Evolutionary conservation across 1,140 invertebrate genomes (phyloP).

Genomic region (Drosophila pachea): DNA sequence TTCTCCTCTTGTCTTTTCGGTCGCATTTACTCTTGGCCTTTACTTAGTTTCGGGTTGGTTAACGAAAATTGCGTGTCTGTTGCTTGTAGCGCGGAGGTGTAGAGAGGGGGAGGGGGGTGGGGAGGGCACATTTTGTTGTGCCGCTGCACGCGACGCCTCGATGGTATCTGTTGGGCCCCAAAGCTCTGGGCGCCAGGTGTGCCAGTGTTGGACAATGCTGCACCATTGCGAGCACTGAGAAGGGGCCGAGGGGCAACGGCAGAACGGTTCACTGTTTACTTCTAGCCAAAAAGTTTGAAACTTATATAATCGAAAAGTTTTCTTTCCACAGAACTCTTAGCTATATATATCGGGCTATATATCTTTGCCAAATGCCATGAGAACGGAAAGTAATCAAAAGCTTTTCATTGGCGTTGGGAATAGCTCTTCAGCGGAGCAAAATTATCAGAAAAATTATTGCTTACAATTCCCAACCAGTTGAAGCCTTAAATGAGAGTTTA

Average conservation of each 20-base stretch:
- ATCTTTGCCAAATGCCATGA: too few species aligned
- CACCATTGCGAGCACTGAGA: background rate
- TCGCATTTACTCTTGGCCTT: background rate
- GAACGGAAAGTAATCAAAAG: background rate
- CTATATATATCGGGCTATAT: too few species aligned
- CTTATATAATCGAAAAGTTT: too few species aligned
- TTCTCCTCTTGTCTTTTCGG: background rate
- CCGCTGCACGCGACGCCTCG: conserved; percentile 53
- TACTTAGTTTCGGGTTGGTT: conserved; percentile 14
- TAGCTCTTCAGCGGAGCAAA: too few species aligned
- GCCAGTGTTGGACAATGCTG: conserved; percentile 24
- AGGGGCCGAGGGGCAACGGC: too few species aligned
- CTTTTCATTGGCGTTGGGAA: too few species aligned
- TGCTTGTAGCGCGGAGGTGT: too few species aligned
- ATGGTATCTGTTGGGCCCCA: conserved; percentile 23
- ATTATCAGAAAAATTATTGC: too few species aligned
- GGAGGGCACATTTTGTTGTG: conserved; percentile 34
- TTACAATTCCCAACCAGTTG: conserved; percentile 1
- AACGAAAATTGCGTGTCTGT: conserved; percentile 59
- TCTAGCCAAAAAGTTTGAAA: too few species aligned
- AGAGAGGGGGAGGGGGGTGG: too few species aligned
- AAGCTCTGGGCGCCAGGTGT: background rate
- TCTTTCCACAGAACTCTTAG: too few species aligned
- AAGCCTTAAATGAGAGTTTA: background rate
- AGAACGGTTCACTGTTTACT: too few species aligned